Base-by-base conservation (phyloP, 2,113 vertebrate genomes). In the Trichomycterus rosablanca region DNA sequence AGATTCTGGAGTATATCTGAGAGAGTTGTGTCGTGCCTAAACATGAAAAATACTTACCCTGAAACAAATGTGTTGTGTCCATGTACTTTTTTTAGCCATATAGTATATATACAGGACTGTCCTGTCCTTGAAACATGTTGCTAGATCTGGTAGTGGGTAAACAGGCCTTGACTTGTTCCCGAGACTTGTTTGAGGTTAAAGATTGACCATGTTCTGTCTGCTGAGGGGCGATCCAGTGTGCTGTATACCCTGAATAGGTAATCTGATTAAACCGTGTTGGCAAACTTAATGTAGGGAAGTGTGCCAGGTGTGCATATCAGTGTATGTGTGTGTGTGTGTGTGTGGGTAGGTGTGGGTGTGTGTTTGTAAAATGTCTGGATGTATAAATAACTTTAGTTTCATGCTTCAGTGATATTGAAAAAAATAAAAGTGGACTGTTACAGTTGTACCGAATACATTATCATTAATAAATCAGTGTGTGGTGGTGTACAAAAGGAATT, bases 271-370 rank as follows among this genome's bases (percentile, higher is more conserved):
- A 11, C 26, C 16, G 19, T 10, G 3, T 42, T 0, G n/a, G 34
- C 35, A 24, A 51, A 7, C 43, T 9, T 35, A 30, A 48, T 26
- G 49, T 67, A 39, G 9, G n/a, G n/a, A n/a, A n/a, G n/a, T n/a
- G n/a, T n/a, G n/a, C n/a, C n/a, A n/a, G n/a, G n/a, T n/a, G n/a
- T n/a, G n/a, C n/a, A n/a, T 12, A 46, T 19, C 7, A 20, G 40
- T 32, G 32, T 15, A 24, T 24, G 16, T 19, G 37, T 51, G 19
- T 28, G 19, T 12, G 16, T 28, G 15, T 45, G 16, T 42, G 46
- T 12, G 7, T 32, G 48, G n/a, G n/a, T n/a, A n/a, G n/a, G n/a
- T n/a, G n/a, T n/a, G n/a, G 9, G 16, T 28, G 15, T 45, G 16
- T 42, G 46, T 12, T 15, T 32, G 48, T 18, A 15, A 26, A 23